Conservation (phyloP, 2,113 vertebrate genomes). For the Delphinapterus leucas region DNA sequence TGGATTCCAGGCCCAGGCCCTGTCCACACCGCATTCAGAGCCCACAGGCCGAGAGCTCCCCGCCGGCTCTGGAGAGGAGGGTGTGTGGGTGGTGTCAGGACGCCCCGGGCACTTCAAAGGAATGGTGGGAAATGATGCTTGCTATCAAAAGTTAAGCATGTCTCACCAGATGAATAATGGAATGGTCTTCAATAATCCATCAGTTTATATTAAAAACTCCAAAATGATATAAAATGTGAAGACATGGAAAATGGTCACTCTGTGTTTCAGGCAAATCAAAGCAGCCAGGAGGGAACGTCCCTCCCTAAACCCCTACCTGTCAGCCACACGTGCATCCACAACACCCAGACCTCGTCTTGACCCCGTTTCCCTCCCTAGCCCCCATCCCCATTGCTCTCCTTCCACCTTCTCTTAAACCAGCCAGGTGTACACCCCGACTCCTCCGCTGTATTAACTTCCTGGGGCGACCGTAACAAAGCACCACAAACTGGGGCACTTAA, state of each 20-base stretch:
- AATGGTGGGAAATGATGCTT: neutral
- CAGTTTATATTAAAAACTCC: constrained; percentile 45
- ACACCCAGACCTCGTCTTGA: neutral
- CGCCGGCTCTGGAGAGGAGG: neutral
- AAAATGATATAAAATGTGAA: constrained; percentile 2
- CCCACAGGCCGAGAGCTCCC: accelerated
- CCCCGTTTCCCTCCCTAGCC: neutral
- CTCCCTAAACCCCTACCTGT: neutral
- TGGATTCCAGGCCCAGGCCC: neutral
- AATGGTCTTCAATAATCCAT: constrained; percentile 63
- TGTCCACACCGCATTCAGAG: neutral
- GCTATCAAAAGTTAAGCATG: neutral
- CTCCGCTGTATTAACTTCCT: no score
- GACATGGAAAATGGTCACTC: neutral
- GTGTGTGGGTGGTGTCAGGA: neutral
- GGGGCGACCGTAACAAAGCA: accelerated
- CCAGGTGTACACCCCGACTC: no score
- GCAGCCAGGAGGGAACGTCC: neutral
- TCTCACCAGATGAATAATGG: constrained; percentile 42
- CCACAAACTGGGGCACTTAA: neutral
- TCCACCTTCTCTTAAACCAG: no score
- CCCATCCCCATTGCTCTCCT: neutral
- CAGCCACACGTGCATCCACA: neutral
- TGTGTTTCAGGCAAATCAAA: neutral
- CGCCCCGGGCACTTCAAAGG: neutral